Base-by-base conservation (phyloP, 2,797 vertebrate genomes). In the Fistularia tabacaria region DNA sequence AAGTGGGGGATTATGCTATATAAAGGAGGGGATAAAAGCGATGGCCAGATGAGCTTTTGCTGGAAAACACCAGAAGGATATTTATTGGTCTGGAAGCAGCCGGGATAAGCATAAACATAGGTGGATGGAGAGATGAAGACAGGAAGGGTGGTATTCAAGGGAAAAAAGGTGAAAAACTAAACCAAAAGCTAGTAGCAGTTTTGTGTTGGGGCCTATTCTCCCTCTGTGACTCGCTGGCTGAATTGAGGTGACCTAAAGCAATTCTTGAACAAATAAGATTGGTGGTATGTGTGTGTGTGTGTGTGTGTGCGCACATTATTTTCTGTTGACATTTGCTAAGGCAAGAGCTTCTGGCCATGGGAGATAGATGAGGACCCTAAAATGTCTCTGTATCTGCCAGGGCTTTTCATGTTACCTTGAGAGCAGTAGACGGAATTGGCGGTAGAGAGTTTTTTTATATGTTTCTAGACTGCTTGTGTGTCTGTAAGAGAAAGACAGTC, bases 281-380 rank as follows among this genome's bases (percentile, higher is more conserved):
- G 89, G 87, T 84, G 90, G 88, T 90, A 6, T 40, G 8, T 40
- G 39, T 40, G 39, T 40, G 7, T 40, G 39, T 40, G 39, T 40
- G 39, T 40, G 39, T 40, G 50, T 53, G 89, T 88, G 86, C 90
- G 85, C 81, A 87, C 87, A 89, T 92, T 88, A 90, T 89, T 90
- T 91, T 92, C 86, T 91, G 88, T 92, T 91, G 91, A 92, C 90
- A 90, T 91, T 92, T 89, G 88, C 88, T 89, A 90, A 91, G 90
- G 85, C 82, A 80, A 64, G 75, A 85, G 85, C 89, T 90, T 73
- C 89, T 90, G 89, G 85, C 85, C 82, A 89, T 80, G 77, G 79
- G 85, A 91, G 89, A 92, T 88, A 88, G 88, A 90, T 89, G 87
- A 88, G 84, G 79, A 76, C 76, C 87, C 81, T 82, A 86, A 83